phyloP scores from a whole-genome alignment of 2,797 vertebrate species.

The Morus bassanus region DNA sequence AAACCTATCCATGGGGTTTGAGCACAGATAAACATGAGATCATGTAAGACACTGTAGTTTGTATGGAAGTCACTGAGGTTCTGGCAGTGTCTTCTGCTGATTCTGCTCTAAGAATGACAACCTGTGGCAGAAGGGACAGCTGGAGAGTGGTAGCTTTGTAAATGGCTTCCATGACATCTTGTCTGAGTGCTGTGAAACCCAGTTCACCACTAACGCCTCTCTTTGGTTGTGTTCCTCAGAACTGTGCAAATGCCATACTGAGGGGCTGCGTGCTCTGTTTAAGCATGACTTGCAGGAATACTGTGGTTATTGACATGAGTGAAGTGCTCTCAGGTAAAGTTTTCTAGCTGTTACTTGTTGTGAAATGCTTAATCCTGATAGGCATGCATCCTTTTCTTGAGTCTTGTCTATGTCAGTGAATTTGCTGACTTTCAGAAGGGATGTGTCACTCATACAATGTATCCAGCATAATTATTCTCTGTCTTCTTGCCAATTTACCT shows the following conservation, averaged over 20 bases:
- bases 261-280: not conserved
- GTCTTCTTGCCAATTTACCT: not conserved
- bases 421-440: not conserved
- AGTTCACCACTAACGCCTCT: rapidly evolving
- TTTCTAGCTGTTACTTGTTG: not conserved
- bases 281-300: rapidly evolving
- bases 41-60: not conserved
- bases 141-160: not conserved
- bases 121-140: not conserved
- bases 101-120: not conserved
- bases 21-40: not conserved
- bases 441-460: not conserved
- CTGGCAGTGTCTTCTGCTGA: not conserved
- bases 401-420: not conserved
- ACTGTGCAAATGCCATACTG: not conserved
- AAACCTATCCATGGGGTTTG: not conserved
- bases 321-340: not conserved
- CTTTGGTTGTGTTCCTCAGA: not conserved
- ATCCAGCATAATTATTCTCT: not conserved
- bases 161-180: not conserved
- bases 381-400: not conserved
- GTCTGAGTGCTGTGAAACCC: not conserved
- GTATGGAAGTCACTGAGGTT: not conserved
- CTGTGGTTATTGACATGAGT: rapidly evolving
- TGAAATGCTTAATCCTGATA: not conserved